Conservation (phyloP, 2,888 invertebrate species). For the Mellilla xanthometata region DNA sequence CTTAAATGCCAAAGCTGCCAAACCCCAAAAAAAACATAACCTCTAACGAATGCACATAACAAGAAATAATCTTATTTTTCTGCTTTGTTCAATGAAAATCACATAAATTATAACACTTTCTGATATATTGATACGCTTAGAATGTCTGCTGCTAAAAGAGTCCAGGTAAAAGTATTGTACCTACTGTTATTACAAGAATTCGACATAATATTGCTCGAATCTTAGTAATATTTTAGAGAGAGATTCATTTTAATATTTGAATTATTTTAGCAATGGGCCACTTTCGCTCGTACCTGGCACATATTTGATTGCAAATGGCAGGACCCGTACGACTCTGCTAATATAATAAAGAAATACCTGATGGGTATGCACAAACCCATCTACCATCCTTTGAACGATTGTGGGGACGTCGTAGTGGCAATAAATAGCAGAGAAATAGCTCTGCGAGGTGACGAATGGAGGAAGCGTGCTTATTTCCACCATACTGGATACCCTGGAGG, state of each 20-base stretch:
- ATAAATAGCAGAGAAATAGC: conserved; percentile 95
- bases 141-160: conserved; percentile 69
- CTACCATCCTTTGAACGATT: conserved; percentile 93
- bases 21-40: too few relatives aligned
- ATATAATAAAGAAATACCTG: conserved; percentile 89
- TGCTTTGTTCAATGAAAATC: too few relatives aligned
- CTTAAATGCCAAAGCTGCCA: too few relatives aligned
- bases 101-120: too few relatives aligned
- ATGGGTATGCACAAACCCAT: conserved; percentile 97
- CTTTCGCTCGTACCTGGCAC: conserved; percentile 97
- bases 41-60: too few relatives aligned
- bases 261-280: conserved; percentile 94
- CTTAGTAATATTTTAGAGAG: neutral
- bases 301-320: conserved; percentile 98
- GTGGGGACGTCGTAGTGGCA: conserved; percentile 97
- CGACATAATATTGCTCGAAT: neutral
- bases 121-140: neutral
- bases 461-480: conserved; percentile 93
- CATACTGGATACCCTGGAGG: conserved; percentile 96
- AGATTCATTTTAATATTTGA: neutral
- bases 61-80: too few relatives aligned
- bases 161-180: conserved; percentile 53
- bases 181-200: neutral
- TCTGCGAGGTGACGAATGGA: conserved; percentile 93
- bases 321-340: conserved; percentile 94